Evolutionary conservation across 2,113 vertebrate genomes (phyloP).

Genomic region (Bufo bufo): DNA sequence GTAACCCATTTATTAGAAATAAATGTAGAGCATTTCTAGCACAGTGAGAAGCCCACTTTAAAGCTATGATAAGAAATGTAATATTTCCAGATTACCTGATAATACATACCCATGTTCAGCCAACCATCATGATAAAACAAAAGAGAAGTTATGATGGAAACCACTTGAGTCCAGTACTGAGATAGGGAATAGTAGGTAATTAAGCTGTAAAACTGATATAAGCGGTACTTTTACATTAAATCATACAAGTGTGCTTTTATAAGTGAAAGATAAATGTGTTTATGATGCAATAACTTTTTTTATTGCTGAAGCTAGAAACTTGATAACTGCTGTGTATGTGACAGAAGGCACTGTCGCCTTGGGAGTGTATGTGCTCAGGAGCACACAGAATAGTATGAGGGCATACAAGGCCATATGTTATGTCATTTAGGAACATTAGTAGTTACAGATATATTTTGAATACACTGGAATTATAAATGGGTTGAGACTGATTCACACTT

Average conservation of each 20-base stretch:
- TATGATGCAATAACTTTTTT: not conserved
- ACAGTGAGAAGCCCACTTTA: not conserved
- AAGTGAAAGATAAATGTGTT: not conserved
- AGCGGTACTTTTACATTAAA: not conserved
- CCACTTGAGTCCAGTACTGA: not conserved
- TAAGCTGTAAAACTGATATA: not conserved
- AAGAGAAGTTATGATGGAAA: not conserved
- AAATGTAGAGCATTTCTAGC: not conserved
- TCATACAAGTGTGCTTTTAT: not conserved
- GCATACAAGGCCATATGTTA: not conserved
- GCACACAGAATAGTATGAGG: not conserved
- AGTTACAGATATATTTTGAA: too few relatives aligned
- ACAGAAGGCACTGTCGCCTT: not conserved
- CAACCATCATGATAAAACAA: not conserved
- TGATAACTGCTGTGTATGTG: not conserved
- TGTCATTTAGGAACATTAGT: not conserved
- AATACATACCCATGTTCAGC: too few relatives aligned
- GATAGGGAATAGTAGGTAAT: not conserved
- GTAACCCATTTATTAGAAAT: not conserved
- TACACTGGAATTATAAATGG: too few relatives aligned
- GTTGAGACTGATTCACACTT: too few relatives aligned
- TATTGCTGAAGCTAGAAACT: not conserved
- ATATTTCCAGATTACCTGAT: not conserved
- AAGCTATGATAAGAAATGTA: not conserved
- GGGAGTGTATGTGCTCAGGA: not conserved